Base-by-base conservation (phyloP, 2,797 vertebrate species). In the Oceanodroma leucorhoa region DNA sequence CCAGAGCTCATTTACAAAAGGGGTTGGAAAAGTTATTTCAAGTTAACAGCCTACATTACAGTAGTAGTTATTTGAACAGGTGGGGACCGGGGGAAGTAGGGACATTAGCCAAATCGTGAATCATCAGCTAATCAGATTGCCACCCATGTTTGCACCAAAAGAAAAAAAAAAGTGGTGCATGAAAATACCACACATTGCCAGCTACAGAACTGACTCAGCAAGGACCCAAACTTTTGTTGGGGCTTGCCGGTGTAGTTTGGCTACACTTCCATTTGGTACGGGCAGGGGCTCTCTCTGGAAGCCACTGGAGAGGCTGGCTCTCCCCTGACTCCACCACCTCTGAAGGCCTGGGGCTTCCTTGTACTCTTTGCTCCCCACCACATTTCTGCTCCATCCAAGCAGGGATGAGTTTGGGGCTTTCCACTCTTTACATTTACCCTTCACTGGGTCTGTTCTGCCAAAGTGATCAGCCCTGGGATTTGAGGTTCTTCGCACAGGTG, bases 101-200 rank as follows among this genome's bases (percentile, higher is more conserved):
- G 78, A 94, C 91, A 96, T 87, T 84, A 93, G 95, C 94, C 96
- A 96, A 97, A 92, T 71, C 12, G 4, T 97, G 95, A 97, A 93
- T 97, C 95, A 97, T 92, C 83, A 87, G 51, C 64, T 95, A 87
- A 96, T 95, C 79, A 90, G 94, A 87, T 94, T 96, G 84, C 93
- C 93, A 93, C 88, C 90, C 87, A 92, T 92, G 85, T 97, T 96
- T 96, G 83, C 77, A 91, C 75, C 87, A 87, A 79, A 90, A 94
- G 92, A 46, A 48, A 73, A 83, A 73, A 83, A 95, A 92, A 88
- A 73, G 30, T 34, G 10, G 65, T 85, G 85, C 65, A 93, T 5
- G 0, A 94, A 94, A 94, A 82, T 86, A 85, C 50, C 43, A 27
- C 45, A 53, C 24, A 45, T 87, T 18, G 7, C 77, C 87, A 94